phyloP scores from a whole-genome alignment of 2,888 invertebrate species.

The Acanthosoma haemorrhoidale region DNA sequence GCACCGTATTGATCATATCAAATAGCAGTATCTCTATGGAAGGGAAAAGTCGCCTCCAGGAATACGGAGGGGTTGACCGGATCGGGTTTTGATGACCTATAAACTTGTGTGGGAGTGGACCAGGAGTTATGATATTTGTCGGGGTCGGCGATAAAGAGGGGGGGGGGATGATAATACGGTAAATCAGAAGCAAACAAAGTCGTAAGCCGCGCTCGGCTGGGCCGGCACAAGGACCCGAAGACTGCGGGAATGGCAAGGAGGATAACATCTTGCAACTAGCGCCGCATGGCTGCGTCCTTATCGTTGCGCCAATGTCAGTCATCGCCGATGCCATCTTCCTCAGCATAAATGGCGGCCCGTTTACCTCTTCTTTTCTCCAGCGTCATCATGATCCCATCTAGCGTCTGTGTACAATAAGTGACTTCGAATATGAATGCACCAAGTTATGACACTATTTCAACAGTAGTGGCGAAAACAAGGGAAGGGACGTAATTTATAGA shows the following conservation, averaged over 20 bases:
- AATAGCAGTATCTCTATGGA: conserved; percentile 25
- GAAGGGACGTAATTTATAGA: too few relatives aligned
- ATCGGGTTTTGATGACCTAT: conserved; percentile 30
- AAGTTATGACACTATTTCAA: too few relatives aligned
- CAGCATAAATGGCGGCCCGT: background rate
- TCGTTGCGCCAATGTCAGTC: background rate
- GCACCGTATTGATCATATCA: conserved; percentile 29
- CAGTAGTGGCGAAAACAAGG: too few relatives aligned
- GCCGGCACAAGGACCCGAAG: conserved; percentile 9
- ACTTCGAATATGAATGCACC: too few relatives aligned
- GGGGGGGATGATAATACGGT: conserved; percentile 35
- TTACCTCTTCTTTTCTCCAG: background rate
- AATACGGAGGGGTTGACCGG: conserved; percentile 17
- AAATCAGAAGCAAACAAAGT: conserved; percentile 40
- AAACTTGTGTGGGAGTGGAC: too few relatives aligned
- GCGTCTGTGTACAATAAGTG: too few relatives aligned
- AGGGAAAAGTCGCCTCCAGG: conserved; percentile 7
- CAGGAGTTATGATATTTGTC: conserved; percentile 30
- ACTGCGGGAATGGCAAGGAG: background rate
- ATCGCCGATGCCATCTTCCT: background rate
- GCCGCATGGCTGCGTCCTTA: conserved; percentile 5
- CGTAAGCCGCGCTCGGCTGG: conserved; percentile 33
- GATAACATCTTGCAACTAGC: conserved; percentile 14
- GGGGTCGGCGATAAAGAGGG: background rate
- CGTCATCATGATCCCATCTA: too few relatives aligned